Conservation (phyloP, 2,888 invertebrate genomes). For the Oscheius sp. region DNA sequence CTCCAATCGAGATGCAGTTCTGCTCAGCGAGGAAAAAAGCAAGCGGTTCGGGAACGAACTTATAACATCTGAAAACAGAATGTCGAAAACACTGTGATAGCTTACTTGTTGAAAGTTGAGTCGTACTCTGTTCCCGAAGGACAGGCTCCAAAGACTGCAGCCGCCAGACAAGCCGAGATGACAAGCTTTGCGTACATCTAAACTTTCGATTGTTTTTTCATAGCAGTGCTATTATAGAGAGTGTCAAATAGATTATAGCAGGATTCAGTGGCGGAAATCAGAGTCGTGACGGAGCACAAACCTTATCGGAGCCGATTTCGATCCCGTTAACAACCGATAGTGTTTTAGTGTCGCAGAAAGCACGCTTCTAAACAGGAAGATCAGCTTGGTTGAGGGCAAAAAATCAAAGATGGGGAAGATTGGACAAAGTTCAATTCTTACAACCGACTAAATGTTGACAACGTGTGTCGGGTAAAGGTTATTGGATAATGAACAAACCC, state of each 20-base stretch:
- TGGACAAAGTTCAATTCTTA: too few species aligned
- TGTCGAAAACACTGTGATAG: neutral
- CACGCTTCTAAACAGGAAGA: neutral
- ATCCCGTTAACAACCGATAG: slow-evolving; percentile 11
- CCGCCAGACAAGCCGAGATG: neutral
- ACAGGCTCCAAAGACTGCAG: slow-evolving; percentile 1
- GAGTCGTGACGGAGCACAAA: slow-evolving; percentile 10
- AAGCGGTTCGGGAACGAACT: slow-evolving; percentile 20
- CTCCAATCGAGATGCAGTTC: slow-evolving; percentile 27
- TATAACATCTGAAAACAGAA: slow-evolving; percentile 24
- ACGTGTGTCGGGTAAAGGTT: neutral
- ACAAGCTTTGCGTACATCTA: slow-evolving; percentile 4
- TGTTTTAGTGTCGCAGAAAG: slow-evolving; percentile 19
- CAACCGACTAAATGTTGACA: neutral
- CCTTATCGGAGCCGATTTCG: slow-evolving; percentile 13
- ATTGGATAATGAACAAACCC: too few species aligned
- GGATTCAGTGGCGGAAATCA: slow-evolving; percentile 19
- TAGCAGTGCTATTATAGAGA: neutral
- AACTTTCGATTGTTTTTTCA: neutral
- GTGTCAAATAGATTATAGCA: neutral
- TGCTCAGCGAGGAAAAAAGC: slow-evolving; percentile 33
- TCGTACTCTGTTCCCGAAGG: slow-evolving; percentile 32
- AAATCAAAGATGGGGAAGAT: neutral
- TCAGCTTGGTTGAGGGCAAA: slow-evolving; percentile 1
- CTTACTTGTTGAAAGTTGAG: slow-evolving; percentile 22